Base-by-base conservation (phyloP, 1,140 invertebrate genomes). In the Drosophila chauvacae region DNA sequence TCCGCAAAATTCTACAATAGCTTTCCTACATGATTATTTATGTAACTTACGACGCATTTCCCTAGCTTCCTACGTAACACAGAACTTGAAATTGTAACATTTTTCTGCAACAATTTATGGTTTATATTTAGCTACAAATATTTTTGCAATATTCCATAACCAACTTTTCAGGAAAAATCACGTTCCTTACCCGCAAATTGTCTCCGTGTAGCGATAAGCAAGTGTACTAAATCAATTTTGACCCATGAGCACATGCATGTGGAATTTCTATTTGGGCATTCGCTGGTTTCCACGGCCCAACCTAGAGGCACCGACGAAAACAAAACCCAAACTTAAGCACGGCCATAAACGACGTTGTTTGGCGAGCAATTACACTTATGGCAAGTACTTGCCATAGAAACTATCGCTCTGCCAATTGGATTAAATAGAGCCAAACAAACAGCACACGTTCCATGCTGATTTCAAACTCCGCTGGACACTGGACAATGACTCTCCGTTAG, bases 191-290 rank as follows among this genome's bases (percentile, higher is more conserved):
- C 37, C 9, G 20, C 11, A 53, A 37, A 28, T 37, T 65, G 39
- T 14, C 50, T 33, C 11, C 26, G 37, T 26, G 26, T 51, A 16
- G 39, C 63, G 82, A 81, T 85, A 85, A 85, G 77, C 79, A 41
- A 16, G n/a, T 33, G 11, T 57, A 35, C 50, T 65, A 81, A 71
- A 66, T 60, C 58, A 69, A 78, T 81, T 64, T 51, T 72, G 61
- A 58, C 45, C 69, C 57, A 71, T 86, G 82, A 86, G 28, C 82
- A 65, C 70, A 81, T 86, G 75, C 62, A 35, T 20, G 13, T 61
- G 79, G 78, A 81, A 86, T 82, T 86, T 71, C 56, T 56, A 59
- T 63, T 62, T 62, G 41, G 23, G 26, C 30, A 64, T 73, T 59
- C 11, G 35, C 26, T 39, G 10, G 45, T 66, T 33, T 44, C 41